Base-by-base conservation (phyloP, 2,888 invertebrate genomes). In the Aporophyla nigra region DNA sequence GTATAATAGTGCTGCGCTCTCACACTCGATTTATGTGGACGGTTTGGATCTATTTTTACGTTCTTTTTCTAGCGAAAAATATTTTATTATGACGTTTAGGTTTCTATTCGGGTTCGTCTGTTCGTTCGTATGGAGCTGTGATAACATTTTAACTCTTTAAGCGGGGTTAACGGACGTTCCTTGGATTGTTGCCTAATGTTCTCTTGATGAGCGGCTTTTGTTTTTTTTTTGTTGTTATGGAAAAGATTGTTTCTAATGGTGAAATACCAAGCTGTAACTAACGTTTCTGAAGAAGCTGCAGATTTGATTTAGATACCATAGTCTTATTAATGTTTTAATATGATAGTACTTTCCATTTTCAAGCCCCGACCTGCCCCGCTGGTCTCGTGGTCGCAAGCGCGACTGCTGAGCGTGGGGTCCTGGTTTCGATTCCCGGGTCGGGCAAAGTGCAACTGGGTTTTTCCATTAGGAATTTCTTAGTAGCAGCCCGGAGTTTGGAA, bases 171-270 rank as follows among this genome's bases (percentile, higher is more conserved):
- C 91, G 92, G 84, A 90, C 89, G 86, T 75, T 78, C 82, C 16
- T 94, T 95, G 95, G 94, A 95, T 86, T 87, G 85, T 76, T 94
- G 94, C 94, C 95, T 95, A 94, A 95, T 94, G 93, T 87, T 88
- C 86, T 82, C 89, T 90, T 92, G 91, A 91, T 89, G 88, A 87
- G 87, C 82, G 89, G 59, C 61, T 78, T 56, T 71, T 63, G 76
- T 74, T 76, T 83, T 75, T 40, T 73, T n/a, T 62, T 76, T 54
- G 67, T 79, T 46, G 59, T 72, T 73, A 53, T 21, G 51, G 80
- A 58, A 40, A 67, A 53, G n/a, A 27, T 69, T 80, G 67, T 69
- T 71, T 67, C 53, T 69, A 14, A 78, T 46, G 62, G 21, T 65
- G 65, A 27, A 49, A 49, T 2, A 24, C 9, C 1, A 19, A 65